Evolutionary conservation across 2,113 vertebrate species (phyloP).

Genomic region (Stegostoma tigrinum): DNA sequence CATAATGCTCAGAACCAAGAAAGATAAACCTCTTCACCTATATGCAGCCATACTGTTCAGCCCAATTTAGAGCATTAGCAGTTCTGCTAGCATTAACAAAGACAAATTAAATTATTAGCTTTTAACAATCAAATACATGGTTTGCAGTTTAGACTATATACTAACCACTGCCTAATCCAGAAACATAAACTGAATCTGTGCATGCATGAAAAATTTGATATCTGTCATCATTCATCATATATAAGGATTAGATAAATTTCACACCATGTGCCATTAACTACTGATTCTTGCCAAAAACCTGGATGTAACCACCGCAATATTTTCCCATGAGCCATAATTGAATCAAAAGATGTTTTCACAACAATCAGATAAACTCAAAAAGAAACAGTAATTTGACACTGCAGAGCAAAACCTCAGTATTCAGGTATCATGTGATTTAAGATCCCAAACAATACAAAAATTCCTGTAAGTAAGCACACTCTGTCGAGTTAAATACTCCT

Average conservation of each 20-base stretch:
- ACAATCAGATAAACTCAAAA: slow-evolving; percentile 42
- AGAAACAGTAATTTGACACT: slow-evolving; percentile 38
- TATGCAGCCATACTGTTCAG: not conserved
- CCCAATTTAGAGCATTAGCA: slow-evolving; percentile 16
- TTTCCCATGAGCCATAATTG: slow-evolving; percentile 43
- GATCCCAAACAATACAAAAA: slow-evolving; percentile 23
- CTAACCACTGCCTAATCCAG: slow-evolving; percentile 49
- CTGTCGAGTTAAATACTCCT: slow-evolving; percentile 2
- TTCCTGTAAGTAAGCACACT: not conserved
- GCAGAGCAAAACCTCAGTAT: slow-evolving; percentile 32
- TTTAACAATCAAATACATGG: not conserved
- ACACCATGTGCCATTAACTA: slow-evolving; percentile 46
- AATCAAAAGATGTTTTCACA: slow-evolving; percentile 48
- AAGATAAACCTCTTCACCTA: not conserved
- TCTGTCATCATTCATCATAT: slow-evolving; percentile 57
- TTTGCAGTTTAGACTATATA: not conserved
- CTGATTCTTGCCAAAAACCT: slow-evolving; percentile 43
- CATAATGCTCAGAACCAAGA: not conserved
- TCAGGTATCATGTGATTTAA: slow-evolving; percentile 34
- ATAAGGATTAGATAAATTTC: slow-evolving; percentile 50
- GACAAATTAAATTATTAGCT: not conserved
- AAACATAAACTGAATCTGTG: slow-evolving; percentile 58
- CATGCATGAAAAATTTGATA: slow-evolving; percentile 53
- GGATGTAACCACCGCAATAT: slow-evolving; percentile 41
- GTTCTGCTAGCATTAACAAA: not conserved